phyloP scores from a whole-genome alignment of 2,797 vertebrate species.

The Balearica regulorum region DNA sequence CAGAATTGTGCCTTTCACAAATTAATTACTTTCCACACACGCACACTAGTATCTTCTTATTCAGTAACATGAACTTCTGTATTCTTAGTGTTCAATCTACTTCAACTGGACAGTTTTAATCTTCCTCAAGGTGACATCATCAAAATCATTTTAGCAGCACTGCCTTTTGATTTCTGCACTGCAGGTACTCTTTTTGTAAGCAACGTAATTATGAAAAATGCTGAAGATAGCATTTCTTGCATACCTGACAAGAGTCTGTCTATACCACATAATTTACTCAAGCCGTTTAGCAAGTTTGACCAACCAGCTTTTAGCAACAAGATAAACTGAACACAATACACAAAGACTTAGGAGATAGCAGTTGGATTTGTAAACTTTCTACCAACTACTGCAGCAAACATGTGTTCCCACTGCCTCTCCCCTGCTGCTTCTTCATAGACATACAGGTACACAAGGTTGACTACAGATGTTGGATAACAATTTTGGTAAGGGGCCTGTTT shows the following conservation, averaged over 20 bases:
- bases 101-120: not conserved
- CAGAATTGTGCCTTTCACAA: not conserved
- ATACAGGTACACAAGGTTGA: rapidly evolving
- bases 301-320: not conserved
- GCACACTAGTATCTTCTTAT: not conserved
- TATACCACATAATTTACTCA: not conserved
- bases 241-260: not conserved
- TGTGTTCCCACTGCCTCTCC: not conserved
- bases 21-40: not conserved
- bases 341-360: not conserved
- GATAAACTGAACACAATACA: not conserved
- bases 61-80: not conserved
- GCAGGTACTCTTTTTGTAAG: not conserved
- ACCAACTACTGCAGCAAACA: not conserved
- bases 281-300: not conserved
- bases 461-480: not conserved
- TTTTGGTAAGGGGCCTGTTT: not conserved
- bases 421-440: not conserved
- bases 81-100: not conserved
- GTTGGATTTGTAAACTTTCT: not conserved
- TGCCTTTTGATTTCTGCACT: not conserved
- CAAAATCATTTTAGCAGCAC: not conserved
- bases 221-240: not conserved
- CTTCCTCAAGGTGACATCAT: not conserved
- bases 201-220: not conserved